Percentiles rank a stretch among this genome's conserved stretches.
These are phyloP conservation scores for Phaedon cochleariae DNA, from an alignment of 2,888 invertebrate species.

Conservation along the genomic window DNA sequence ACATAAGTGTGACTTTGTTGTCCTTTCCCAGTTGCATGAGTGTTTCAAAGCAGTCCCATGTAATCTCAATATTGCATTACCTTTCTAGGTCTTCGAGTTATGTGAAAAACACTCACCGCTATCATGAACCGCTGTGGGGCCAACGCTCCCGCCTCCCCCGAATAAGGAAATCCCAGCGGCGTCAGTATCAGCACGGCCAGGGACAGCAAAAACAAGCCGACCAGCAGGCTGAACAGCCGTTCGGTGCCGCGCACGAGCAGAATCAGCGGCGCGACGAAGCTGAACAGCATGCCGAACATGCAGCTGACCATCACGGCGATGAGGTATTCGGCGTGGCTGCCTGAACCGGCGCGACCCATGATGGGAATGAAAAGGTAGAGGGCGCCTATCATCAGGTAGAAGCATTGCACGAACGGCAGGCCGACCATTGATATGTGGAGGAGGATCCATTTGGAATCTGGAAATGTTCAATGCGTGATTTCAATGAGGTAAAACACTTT, in stretches of 20 bases:
- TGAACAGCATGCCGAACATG: conserved; percentile 57
- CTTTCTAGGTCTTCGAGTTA: no score
- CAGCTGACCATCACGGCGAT: conserved; percentile 66
- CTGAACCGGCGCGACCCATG: conserved; percentile 79
- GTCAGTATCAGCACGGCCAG: conserved; percentile 69
- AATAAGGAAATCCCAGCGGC: conserved; percentile 79
- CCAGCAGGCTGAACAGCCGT: conserved; percentile 64
- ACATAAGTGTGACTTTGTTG: no score
- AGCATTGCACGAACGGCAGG: conserved; percentile 72
- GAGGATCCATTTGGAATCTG: conserved; percentile 66
- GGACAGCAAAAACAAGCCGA: conserved; percentile 65
- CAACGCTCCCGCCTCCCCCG: conserved; percentile 68
- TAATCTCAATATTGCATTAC: no score
- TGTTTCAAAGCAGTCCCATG: no score
- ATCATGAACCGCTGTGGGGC: conserved; percentile 81
- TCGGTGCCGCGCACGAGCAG: conserved; percentile 63
- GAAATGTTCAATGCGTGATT: no score
- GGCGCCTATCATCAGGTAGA: conserved; percentile 75
- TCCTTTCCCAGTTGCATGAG: no score
- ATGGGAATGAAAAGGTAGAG: conserved; percentile 81
- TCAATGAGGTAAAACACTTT: no score
- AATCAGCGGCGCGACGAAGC: conserved; percentile 62
- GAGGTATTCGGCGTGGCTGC: conserved; percentile 75
- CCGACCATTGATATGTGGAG: conserved; percentile 66
- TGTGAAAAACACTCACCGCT: conserved; percentile 73